phyloP scores from a whole-genome alignment of 2,797 vertebrate species.

The Fistularia tabacaria region DNA sequence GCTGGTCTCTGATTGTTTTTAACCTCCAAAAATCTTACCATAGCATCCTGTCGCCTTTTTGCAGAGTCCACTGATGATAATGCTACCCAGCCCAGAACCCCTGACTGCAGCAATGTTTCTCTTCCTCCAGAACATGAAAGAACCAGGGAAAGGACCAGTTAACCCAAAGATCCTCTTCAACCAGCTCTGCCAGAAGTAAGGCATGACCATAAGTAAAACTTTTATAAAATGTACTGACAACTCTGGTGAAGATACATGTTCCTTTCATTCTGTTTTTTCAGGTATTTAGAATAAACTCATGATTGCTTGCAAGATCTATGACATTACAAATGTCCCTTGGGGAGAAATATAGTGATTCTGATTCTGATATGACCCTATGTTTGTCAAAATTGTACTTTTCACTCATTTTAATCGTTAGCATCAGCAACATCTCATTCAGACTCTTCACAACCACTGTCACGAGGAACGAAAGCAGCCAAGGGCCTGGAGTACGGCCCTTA shows the following conservation, averaged over 20 bases:
- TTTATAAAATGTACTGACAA: too few relatives aligned
- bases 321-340: too few relatives aligned
- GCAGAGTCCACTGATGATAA: conserved; percentile 84
- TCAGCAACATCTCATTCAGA: too few relatives aligned
- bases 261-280: background rate
- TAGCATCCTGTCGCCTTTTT: conserved; percentile 16
- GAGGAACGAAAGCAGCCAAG: too few relatives aligned
- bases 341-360: too few relatives aligned
- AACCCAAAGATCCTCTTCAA: conserved; percentile 95
- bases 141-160: conserved; percentile 86
- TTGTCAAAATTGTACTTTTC: too few relatives aligned
- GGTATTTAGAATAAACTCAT: background rate
- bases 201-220: background rate
- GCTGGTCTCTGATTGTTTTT: background rate
- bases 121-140: conserved; percentile 95
- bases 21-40: background rate
- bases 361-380: too few relatives aligned
- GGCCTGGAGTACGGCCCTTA: too few relatives aligned
- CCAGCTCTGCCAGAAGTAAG: conserved; percentile 98
- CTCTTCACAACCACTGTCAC: too few relatives aligned
- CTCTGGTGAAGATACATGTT: background rate
- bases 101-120: conserved; percentile 94
- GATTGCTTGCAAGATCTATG: too few relatives aligned
- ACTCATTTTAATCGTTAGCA: too few relatives aligned
- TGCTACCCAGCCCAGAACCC: conserved; percentile 85